A percentile compares a stretch with the other conserved stretches of the same genome.
phyloP scores from a whole-genome alignment of 2,113 vertebrate genomes.

The Apodemus speciosus region DNA sequence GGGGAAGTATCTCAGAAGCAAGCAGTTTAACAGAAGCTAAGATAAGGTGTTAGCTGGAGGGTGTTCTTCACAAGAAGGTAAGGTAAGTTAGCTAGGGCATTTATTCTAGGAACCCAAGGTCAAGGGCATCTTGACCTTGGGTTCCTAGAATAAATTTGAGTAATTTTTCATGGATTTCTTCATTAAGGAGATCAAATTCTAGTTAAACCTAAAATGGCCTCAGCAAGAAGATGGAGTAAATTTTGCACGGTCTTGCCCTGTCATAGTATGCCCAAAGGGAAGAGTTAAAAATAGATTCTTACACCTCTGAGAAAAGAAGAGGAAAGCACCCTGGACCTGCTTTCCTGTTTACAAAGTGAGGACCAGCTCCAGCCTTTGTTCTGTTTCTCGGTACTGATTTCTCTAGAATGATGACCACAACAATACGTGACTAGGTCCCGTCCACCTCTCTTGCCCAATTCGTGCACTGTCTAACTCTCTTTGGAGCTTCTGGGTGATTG shows the following conservation, averaged over 20 bases:
- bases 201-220: background rate
- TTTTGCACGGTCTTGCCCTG: background rate
- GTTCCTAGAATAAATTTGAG: too few relatives aligned
- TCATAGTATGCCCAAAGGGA: background rate
- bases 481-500: background rate
- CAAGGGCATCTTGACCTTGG: background rate
- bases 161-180: background rate
- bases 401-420: background rate
- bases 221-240: background rate
- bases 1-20: background rate
- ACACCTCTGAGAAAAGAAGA: background rate
- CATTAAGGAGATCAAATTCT: background rate
- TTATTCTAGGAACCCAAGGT: too few relatives aligned
- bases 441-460: too few relatives aligned
- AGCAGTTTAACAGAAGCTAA: background rate
- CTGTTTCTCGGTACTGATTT: background rate
- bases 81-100: background rate
- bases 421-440: background rate
- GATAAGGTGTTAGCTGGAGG: background rate
- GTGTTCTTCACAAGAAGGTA: background rate
- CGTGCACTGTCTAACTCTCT: background rate
- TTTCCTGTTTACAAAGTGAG: background rate
- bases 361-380: background rate
- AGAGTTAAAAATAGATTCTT: background rate
- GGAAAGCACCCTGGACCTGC: background rate